These are phyloP conservation scores for Leucosticte australis DNA, from an alignment of 2,113 vertebrate species.

Conservation along the genomic window DNA sequence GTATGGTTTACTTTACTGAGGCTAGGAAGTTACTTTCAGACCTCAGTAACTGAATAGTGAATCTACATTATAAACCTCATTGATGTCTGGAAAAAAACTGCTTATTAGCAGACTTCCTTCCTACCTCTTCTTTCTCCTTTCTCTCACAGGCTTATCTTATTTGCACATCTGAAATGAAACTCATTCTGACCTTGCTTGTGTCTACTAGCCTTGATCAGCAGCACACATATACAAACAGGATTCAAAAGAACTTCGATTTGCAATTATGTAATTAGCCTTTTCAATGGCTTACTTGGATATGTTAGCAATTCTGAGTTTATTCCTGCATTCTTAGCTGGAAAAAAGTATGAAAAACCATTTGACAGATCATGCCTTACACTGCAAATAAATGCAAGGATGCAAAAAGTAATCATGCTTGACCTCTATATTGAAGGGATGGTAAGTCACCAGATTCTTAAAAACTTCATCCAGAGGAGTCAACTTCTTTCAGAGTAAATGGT, in stretches of 20 bases:
- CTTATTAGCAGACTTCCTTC: not conserved
- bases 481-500: not conserved
- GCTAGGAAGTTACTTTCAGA: slow-evolving; percentile 16
- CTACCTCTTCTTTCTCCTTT: not conserved
- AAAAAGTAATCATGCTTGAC: not conserved
- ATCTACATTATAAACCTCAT: not conserved
- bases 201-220: not conserved
- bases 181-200: not conserved
- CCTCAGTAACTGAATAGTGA: not conserved
- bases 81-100: not conserved
- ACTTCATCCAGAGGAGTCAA: not conserved
- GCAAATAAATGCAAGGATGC: not conserved
- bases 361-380: not conserved
- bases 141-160: not conserved
- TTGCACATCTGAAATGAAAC: not conserved
- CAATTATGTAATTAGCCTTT: not conserved
- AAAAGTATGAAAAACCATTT: not conserved
- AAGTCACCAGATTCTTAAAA: not conserved
- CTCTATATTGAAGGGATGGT: not conserved
- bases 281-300: not conserved
- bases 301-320: not conserved
- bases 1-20: not conserved
- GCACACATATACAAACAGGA: not conserved
- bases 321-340: not conserved
- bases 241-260: not conserved